Percentiles rank a stretch among this genome's conserved stretches.
phyloP scores from a whole-genome alignment of 2,113 vertebrate species.

The Octodon degus region DNA sequence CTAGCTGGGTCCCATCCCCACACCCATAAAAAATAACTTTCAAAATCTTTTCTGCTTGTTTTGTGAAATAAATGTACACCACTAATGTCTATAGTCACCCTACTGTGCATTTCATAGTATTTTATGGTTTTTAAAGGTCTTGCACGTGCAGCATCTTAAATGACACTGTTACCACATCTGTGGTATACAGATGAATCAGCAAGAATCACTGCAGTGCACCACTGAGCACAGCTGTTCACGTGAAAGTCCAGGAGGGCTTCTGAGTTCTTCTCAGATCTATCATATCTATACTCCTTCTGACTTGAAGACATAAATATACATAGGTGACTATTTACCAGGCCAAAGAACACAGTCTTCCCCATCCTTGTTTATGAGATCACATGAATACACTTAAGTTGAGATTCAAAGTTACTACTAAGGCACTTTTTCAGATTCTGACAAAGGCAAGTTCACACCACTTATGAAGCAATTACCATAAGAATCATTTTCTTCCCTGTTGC shows the following conservation, averaged over 20 bases:
- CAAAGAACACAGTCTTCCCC: not conserved
- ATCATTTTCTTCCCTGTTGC: not conserved
- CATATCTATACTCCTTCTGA: not conserved
- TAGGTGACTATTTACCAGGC: not conserved
- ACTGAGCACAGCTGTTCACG: not conserved
- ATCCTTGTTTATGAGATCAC: not conserved
- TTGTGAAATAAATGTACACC: not conserved
- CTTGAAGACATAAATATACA: conserved; percentile 36
- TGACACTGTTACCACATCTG: not conserved
- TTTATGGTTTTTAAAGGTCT: conserved; percentile 8
- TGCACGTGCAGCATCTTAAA: not conserved
- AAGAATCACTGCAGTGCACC: not conserved
- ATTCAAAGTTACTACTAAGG: not conserved
- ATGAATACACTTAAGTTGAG: not conserved
- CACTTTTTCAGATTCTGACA: not conserved
- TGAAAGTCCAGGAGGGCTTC: not conserved
- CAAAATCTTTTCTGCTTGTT: not conserved
- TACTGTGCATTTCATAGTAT: not conserved
- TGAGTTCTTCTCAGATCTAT: not conserved
- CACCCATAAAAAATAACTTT: not conserved
- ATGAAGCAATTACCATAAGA: not conserved
- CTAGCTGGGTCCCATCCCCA: not conserved
- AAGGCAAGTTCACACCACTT: not conserved
- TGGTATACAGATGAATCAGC: not conserved
- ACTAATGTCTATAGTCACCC: not conserved